Base-by-base conservation (phyloP, 1,140 invertebrate species). In the Drosophila erecta region DNA sequence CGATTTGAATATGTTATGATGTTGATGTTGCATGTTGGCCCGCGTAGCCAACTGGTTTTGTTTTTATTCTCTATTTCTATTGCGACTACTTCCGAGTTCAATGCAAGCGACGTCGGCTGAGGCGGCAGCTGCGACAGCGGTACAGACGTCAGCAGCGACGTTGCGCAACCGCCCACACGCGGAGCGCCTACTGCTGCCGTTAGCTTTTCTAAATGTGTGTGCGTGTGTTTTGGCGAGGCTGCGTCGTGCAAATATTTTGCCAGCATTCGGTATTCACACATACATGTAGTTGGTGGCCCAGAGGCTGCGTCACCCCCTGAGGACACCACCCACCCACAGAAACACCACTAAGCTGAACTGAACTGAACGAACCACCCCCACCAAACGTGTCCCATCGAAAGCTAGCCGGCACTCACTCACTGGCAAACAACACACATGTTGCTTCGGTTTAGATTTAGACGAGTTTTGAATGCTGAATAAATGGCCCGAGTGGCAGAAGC, bases 1-100 rank as follows among this genome's bases (percentile, higher is more conserved):
- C 83, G 83, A 79, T 86, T 86, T 86, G 75, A 86, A 86, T 86
- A 87, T 86, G 83, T 86, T 86, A 86, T 86, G 83, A 86, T 87
- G 81, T 87, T 64, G 40, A 57, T 58, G 71, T 74, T 79, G 71
- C 76, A 80, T 85, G 81, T 66, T 83, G 54, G 66, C 54, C 62
- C 51, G 49, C 62, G 55, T 47, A 60, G 74, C 51, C 76, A 81
- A 86, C 83, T 86, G 83, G 83, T 86, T 86, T 86, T 64, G 44
- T 64, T 79, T 72, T 60, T 66, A 86, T 87, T 86, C 83, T 86
- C 83, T 87, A 86, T 70, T 86, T 87, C 83, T 76, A 86, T 79
- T 86, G 83, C 83, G 83, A 83, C 81, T 87, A 86, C 83, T 86
- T 86, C 83, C 83, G 83, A 86, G 83, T 86, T 86, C 83, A 79